A percentile compares a stretch with the other conserved stretches of the same genome.
Conservation (phyloP, 2,113 vertebrate species). For the Myiozetetes cayanensis region DNA sequence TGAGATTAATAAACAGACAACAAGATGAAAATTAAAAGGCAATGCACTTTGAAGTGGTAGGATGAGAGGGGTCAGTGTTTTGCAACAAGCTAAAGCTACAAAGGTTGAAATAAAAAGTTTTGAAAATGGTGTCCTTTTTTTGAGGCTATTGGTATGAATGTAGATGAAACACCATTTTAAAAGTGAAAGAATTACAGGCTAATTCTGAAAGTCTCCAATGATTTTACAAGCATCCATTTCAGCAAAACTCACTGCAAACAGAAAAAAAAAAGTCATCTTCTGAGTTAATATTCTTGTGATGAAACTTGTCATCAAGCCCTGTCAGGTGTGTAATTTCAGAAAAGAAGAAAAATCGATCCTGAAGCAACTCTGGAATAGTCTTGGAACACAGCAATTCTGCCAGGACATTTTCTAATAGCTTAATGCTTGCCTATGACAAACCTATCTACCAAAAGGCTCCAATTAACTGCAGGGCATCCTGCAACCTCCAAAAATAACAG, state of each 20-base stretch:
- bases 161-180: constrained; percentile 24
- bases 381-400: constrained; percentile 3
- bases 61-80: constrained; percentile 26
- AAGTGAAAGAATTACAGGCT: constrained; percentile 37
- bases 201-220: constrained; percentile 52
- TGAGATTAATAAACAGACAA: constrained; percentile 72
- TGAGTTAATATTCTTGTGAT: constrained; percentile 65
- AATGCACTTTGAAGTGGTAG: constrained; percentile 52
- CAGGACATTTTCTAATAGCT: constrained; percentile 8
- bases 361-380: constrained; percentile 45
- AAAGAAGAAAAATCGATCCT: constrained; percentile 60
- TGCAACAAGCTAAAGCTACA: constrained; percentile 46
- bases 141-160: constrained; percentile 18
- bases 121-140: neutral
- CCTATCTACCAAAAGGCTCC: neutral
- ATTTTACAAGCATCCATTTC: constrained; percentile 12
- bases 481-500: neutral
- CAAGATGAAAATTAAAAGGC: constrained; percentile 62
- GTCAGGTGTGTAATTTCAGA: constrained; percentile 60
- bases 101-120: constrained; percentile 51
- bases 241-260: neutral
- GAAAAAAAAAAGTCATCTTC: neutral
- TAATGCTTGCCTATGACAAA: constrained; percentile 15
- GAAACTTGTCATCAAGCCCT: constrained; percentile 51
- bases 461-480: neutral